Evolutionary conservation across 2,113 vertebrate genomes (phyloP).

Genomic region (Pluvianellus socialis): DNA sequence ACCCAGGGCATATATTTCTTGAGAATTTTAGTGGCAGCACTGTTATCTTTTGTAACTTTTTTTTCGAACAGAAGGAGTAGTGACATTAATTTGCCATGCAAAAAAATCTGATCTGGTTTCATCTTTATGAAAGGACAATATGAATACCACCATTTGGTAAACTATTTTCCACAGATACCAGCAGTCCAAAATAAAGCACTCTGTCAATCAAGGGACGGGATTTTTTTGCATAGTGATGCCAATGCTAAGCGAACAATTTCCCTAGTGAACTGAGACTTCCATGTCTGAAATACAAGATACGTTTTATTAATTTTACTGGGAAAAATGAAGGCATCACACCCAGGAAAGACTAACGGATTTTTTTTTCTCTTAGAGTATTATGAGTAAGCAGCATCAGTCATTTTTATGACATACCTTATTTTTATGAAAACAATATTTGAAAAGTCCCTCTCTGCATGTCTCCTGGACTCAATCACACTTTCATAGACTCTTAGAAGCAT

Average conservation of each 20-base stretch:
- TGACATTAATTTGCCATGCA: background rate
- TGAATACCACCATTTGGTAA: background rate
- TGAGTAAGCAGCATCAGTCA: background rate
- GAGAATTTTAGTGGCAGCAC: background rate
- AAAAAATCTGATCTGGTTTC: background rate
- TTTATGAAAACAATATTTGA: background rate
- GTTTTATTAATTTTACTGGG: background rate
- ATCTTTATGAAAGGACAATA: background rate
- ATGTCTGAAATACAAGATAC: background rate
- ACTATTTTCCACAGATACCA: background rate
- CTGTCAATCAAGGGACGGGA: background rate
- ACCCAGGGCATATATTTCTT: too few species aligned
- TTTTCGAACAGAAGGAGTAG: background rate
- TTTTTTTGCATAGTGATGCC: background rate
- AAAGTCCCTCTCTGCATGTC: background rate
- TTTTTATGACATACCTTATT: background rate
- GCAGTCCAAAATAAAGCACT: background rate
- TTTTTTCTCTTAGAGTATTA: background rate
- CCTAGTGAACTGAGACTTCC: background rate
- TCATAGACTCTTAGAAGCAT: too few species aligned
- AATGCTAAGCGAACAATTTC: background rate
- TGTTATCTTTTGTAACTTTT: background rate
- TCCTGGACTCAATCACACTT: background rate
- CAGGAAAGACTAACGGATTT: background rate
- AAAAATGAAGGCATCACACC: background rate